A percentile compares a stretch with the other conserved stretches of the same genome.
Evolutionary conservation across 2,888 invertebrate genomes (phyloP).

Genomic region (Rugalucina vietnamica): DNA sequence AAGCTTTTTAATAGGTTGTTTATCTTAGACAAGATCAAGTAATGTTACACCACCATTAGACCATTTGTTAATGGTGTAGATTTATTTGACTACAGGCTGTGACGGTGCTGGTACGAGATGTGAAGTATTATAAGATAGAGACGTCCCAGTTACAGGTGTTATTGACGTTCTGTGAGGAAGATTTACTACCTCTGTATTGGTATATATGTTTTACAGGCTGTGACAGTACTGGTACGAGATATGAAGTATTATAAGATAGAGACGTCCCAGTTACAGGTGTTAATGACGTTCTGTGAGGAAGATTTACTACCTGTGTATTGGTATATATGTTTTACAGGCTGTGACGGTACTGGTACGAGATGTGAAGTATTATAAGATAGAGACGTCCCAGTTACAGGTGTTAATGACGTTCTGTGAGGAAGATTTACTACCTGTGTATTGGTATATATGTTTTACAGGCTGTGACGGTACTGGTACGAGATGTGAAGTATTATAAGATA

Average conservation of each 20-base stretch:
- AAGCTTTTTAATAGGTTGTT: no score
- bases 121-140: conserved; percentile 89
- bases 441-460: no score
- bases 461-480: conserved; percentile 91
- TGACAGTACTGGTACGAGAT: conserved; percentile 92
- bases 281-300: conserved; percentile 94
- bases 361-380: conserved; percentile 89
- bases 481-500: conserved; percentile 90
- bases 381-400: conserved; percentile 91
- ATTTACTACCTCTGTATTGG: no score
- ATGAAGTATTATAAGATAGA: conserved; percentile 90
- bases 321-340: conserved; percentile 88
- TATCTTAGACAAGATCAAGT: no score
- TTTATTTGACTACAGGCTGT: conserved; percentile 91
- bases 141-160: conserved; percentile 92
- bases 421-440: no score
- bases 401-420: conserved; percentile 94
- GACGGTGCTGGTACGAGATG: conserved; percentile 91
- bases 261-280: conserved; percentile 90
- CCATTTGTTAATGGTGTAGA: no score
- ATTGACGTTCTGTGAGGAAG: conserved; percentile 94
- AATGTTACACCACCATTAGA: no score
- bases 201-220: conserved; percentile 89
- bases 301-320: no score
- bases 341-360: conserved; percentile 92